Base-by-base conservation (phyloP, 35 echinoderm and acorn worm genomes). In the Apostichopus parvimensis region DNA sequence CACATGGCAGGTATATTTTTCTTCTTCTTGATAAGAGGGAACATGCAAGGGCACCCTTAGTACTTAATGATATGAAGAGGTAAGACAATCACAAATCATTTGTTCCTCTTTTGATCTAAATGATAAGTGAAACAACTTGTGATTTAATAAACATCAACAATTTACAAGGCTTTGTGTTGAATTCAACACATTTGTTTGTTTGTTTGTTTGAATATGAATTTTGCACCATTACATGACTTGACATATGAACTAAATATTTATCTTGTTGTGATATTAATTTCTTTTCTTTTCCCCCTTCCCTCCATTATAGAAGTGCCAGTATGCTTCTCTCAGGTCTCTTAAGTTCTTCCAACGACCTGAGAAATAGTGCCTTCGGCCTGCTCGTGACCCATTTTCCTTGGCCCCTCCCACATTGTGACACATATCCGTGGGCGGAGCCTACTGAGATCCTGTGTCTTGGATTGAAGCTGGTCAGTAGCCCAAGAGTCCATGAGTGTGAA, bases 291-390 rank as follows among this genome's bases (percentile, higher is more conserved):
- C 3, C 12, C 58, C 58, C 7, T 61, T 61, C 12, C 12, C 12
- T 12, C 58, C 12, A 9, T 61, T 61, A 9, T 76, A 99, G 97
- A 82, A 93, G 87, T 94, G 93, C 95, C 57, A 87, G 78, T 60
- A 52, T 99, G 5, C 77, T 99, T 53, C 60, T 99, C 3, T 86
- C 92, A 12, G 93, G 91, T 61, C 65, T 99, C 9, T 91, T 94
- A 53, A 95, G 94, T 77, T 80, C 92, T 28, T 87, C 97, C 75
- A 99, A 96, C 89, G 97, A 99, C 83, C 92, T 95, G 18, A 57
- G 95, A 60, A 88, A 57, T 20, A 87, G 75, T 28, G 91, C 97
- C 10, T 94, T 87, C 54, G 11, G 91, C 45, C 73, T 99, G 18
- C 58, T 99, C 68, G 56, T 82, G 5, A 80, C 72, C 45, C 94